These are phyloP conservation scores for Neodiprion fabricii DNA, from an alignment of 1,140 invertebrate species.

Conservation along the genomic window DNA sequence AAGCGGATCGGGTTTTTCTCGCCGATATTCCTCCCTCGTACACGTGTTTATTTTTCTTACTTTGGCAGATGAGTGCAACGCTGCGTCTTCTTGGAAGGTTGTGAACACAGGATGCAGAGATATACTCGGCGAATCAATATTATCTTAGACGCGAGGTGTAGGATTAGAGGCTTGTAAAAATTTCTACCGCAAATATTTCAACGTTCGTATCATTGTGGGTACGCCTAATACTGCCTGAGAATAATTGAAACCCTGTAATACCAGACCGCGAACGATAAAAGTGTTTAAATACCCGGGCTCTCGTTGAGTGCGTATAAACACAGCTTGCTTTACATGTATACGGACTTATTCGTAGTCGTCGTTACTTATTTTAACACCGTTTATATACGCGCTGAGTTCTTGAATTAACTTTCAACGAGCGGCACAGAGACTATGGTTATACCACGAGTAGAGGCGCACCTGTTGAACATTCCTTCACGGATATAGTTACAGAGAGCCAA, in stretches of 20 bases:
- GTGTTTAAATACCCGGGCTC: background rate
- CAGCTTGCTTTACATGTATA: background rate
- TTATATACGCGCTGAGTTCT: background rate
- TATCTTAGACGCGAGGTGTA: background rate
- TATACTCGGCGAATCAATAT: slow-evolving; percentile 3
- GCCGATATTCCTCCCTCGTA: too few species aligned
- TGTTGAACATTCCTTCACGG: slow-evolving; percentile 16
- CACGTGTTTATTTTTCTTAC: background rate
- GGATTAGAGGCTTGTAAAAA: background rate
- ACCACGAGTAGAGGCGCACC: background rate
- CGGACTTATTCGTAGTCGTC: background rate
- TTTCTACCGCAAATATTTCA: background rate
- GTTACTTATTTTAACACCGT: slow-evolving; percentile 7
- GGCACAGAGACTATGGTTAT: background rate
- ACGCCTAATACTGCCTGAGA: too few species aligned
- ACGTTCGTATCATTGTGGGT: too few species aligned
- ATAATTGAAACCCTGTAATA: background rate
- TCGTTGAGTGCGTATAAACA: background rate
- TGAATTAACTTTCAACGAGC: slow-evolving; percentile 4
- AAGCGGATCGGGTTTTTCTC: too few species aligned
- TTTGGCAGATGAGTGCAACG: background rate
- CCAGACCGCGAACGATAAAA: background rate
- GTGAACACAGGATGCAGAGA: background rate
- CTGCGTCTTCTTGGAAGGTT: background rate
- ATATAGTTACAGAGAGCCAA: slow-evolving; percentile 1